These are phyloP conservation scores for Cantharis rustica DNA, from an alignment of 2,888 invertebrate species.

Conservation along the genomic window DNA sequence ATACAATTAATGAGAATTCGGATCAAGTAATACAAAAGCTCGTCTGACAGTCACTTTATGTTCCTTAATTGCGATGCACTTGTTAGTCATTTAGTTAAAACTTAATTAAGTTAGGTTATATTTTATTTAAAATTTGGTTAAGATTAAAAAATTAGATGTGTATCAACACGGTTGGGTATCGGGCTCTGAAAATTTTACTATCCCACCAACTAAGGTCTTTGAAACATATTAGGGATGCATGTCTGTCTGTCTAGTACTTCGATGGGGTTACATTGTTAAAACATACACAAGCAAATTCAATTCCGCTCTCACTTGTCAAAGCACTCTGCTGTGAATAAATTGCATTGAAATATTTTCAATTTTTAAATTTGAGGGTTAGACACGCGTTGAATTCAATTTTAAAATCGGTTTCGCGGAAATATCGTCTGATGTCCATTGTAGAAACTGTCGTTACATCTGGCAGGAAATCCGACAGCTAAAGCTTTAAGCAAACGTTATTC, in stretches of 20 bases:
- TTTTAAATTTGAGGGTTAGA: constrained; percentile 51
- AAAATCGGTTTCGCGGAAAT: constrained; percentile 53
- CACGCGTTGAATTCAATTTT: constrained; percentile 45
- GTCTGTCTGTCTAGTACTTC: constrained; percentile 40
- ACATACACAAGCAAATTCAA: constrained; percentile 50
- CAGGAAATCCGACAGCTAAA: constrained; percentile 52
- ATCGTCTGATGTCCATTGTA: constrained; percentile 53
- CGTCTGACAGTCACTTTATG: constrained; percentile 28
- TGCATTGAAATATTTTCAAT: constrained; percentile 56
- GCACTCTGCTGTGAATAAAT: constrained; percentile 55
- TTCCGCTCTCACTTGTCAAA: constrained; percentile 54
- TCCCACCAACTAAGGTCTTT: constrained; percentile 36
- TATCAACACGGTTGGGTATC: constrained; percentile 8
- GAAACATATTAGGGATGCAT: constrained; percentile 48
- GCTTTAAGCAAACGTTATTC: constrained; percentile 49
- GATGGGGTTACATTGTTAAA: constrained; percentile 53
- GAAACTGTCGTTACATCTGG: constrained; percentile 54
- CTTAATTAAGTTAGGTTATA: background rate
- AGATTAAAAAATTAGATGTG: background rate
- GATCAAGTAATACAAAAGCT: constrained; percentile 46
- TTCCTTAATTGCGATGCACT: constrained; percentile 33
- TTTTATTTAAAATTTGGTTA: background rate
- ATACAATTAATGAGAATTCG: constrained; percentile 51
- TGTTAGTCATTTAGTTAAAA: background rate
- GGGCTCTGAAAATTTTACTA: constrained; percentile 24